Conservation (phyloP, 2,113 vertebrate genomes). For the Dasypus novemcinctus region DNA sequence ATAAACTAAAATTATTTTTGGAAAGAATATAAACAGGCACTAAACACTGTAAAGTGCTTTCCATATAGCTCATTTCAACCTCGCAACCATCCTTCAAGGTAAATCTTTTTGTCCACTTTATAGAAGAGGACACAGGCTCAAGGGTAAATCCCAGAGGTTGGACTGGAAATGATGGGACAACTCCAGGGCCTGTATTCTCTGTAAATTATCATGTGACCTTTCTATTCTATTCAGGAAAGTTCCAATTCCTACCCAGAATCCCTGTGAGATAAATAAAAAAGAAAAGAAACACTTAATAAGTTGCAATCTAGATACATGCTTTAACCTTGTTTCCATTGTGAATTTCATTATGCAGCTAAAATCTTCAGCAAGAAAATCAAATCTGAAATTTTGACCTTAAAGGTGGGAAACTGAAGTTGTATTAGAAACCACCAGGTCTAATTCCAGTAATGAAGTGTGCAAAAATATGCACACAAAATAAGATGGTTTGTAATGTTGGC, state of each 20-base stretch:
- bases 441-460: background rate
- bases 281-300: background rate
- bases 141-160: background rate
- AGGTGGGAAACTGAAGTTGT: background rate
- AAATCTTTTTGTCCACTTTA: background rate
- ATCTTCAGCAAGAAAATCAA: slow-evolving; percentile 44
- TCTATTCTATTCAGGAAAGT: background rate
- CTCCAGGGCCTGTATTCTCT: background rate
- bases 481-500: background rate
- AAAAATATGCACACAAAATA: slow-evolving; percentile 32
- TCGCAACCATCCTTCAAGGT: background rate
- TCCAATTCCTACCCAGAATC: background rate
- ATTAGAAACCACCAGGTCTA: background rate
- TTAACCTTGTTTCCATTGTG: background rate
- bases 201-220: background rate
- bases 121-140: background rate
- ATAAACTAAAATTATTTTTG: slow-evolving; percentile 23
- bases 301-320: background rate
- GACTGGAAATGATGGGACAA: background rate
- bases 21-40: background rate
- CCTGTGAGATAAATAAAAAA: background rate
- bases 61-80: background rate
- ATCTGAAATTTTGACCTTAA: background rate
- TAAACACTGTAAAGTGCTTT: background rate
- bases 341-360: background rate